These are phyloP conservation scores for Phalacrocorax pelagicus DNA, from an alignment of 2,113 vertebrate genomes.

Conservation along the genomic window DNA sequence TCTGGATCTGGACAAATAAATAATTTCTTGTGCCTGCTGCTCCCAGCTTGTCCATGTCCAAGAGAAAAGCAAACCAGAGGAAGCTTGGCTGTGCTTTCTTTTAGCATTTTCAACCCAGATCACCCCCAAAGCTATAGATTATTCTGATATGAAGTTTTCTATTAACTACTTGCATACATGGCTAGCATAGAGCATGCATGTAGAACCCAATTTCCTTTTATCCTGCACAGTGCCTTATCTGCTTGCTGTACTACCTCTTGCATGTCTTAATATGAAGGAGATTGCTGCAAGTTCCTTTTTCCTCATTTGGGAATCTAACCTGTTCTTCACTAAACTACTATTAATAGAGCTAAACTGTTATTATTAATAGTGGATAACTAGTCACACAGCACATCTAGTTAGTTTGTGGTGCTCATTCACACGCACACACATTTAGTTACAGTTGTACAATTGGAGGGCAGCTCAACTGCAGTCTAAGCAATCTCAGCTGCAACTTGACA, in stretches of 20 bases:
- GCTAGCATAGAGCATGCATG: background rate
- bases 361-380: background rate
- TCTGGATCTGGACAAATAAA: background rate
- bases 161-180: background rate
- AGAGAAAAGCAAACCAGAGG: background rate
- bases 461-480: background rate
- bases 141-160: background rate
- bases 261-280: background rate
- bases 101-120: background rate
- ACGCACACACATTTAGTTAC: rapidly evolving
- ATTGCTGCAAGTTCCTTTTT: background rate
- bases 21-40: background rate
- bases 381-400: background rate
- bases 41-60: background rate
- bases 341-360: background rate
- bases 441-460: background rate
- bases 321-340: background rate
- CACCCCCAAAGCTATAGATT: background rate
- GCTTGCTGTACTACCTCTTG: background rate
- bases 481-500: background rate
- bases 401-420: rapidly evolving
- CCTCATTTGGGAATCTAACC: rapidly evolving
- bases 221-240: rapidly evolving
- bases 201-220: background rate
- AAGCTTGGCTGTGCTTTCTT: background rate